Evolutionary conservation across 2,113 vertebrate species (phyloP).

Genomic region (Eleginops maclovinus): DNA sequence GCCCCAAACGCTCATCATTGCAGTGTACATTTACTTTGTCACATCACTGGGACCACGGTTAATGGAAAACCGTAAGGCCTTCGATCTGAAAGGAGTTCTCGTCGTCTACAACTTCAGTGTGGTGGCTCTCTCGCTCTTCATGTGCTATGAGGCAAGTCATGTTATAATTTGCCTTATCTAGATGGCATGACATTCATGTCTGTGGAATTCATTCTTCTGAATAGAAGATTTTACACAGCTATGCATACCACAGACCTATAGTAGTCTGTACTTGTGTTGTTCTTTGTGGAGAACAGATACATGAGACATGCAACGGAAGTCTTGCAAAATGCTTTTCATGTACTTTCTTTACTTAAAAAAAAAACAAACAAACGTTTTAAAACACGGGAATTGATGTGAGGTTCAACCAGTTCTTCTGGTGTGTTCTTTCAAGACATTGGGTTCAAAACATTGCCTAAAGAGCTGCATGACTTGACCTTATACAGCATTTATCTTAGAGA

Average conservation of each 20-base stretch:
- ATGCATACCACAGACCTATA: background rate
- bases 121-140: slow-evolving; percentile 92
- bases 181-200: too few relatives aligned
- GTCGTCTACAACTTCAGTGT: slow-evolving; percentile 91
- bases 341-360: too few relatives aligned
- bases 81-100: slow-evolving; percentile 91
- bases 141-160: slow-evolving; percentile 92
- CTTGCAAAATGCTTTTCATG: slow-evolving; percentile 1
- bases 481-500: background rate
- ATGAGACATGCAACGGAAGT: background rate
- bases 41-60: slow-evolving; percentile 91
- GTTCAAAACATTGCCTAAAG: background rate
- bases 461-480: background rate
- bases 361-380: too few relatives aligned
- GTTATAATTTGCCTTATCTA: too few relatives aligned
- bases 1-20: slow-evolving; percentile 90
- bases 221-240: background rate
- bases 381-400: background rate
- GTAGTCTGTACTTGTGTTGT: background rate
- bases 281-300: background rate
- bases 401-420: slow-evolving; percentile 28
- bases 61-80: slow-evolving; percentile 96
- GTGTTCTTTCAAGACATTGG: background rate
- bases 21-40: slow-evolving; percentile 92
- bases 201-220: background rate